These are phyloP conservation scores for Erynnis tages DNA, from an alignment of 2,888 invertebrate genomes.

Conservation along the genomic window DNA sequence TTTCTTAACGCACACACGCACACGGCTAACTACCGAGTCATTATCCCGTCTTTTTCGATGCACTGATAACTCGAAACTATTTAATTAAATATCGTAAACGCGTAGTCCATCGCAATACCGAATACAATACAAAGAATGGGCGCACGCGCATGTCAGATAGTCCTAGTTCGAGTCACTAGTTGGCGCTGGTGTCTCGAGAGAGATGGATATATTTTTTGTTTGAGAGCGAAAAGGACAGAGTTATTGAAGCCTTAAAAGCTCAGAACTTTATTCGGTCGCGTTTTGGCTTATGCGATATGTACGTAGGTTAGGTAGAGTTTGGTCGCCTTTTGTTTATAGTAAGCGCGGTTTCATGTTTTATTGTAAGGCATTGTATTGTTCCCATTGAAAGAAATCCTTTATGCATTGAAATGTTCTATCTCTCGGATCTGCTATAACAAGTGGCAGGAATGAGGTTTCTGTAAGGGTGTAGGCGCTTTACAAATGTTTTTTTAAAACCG, in stretches of 20 bases:
- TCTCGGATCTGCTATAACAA: constrained; percentile 16
- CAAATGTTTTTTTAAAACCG: neutral
- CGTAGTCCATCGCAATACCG: constrained; percentile 22
- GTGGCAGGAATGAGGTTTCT: constrained; percentile 9
- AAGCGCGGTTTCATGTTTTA: constrained; percentile 28
- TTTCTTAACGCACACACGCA: constrained; percentile 47
- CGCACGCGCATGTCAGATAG: constrained; percentile 69
- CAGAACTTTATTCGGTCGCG: constrained; percentile 31
- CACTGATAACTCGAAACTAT: constrained; percentile 22
- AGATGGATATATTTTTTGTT: constrained; percentile 35
- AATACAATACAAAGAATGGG: constrained; percentile 66
- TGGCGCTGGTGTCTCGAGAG: constrained; percentile 51
- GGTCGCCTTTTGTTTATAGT: constrained; percentile 32
- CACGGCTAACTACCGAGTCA: constrained; percentile 19
- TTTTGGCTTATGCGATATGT: constrained; percentile 20
- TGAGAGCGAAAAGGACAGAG: constrained; percentile 30
- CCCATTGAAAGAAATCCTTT: constrained; percentile 14
- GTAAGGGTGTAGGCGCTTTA: neutral
- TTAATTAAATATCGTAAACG: constrained; percentile 20
- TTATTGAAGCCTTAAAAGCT: constrained; percentile 41
- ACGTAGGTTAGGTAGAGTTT: constrained; percentile 34
- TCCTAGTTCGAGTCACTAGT: constrained; percentile 58
- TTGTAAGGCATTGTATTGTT: constrained; percentile 24
- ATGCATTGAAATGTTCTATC: constrained; percentile 23
- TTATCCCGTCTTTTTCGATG: constrained; percentile 11